Evolutionary conservation across 2,888 invertebrate species (phyloP).

Genomic region (Hoplodrina ambigua): DNA sequence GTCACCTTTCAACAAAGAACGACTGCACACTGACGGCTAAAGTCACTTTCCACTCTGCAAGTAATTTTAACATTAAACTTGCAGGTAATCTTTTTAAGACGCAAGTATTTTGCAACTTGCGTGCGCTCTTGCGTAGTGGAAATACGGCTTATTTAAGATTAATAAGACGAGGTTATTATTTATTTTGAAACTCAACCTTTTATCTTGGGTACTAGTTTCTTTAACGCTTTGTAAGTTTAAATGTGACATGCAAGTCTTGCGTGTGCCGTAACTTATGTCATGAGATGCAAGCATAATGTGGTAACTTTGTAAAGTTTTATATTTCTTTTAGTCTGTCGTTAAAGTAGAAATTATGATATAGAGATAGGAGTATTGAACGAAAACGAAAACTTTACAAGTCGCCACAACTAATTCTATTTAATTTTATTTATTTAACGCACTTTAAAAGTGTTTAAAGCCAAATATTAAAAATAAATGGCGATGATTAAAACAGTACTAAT

Average conservation of each 20-base stretch:
- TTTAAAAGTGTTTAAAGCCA: constrained; percentile 56
- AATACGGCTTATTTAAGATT: background rate
- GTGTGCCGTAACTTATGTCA: background rate
- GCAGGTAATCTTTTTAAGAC: constrained; percentile 8
- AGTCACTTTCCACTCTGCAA: constrained; percentile 23
- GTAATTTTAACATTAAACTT: background rate
- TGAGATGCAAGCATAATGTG: background rate
- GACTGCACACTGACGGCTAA: constrained; percentile 64
- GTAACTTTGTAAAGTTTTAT: constrained; percentile 9
- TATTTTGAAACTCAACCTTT: constrained; percentile 1
- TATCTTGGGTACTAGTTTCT: background rate
- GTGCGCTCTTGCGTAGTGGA: constrained; percentile 16
- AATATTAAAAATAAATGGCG: constrained; percentile 54
- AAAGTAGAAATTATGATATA: constrained; percentile 44
- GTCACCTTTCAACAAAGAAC: constrained; percentile 57
- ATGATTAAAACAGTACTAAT: constrained; percentile 28
- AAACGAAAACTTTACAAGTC: constrained; percentile 32
- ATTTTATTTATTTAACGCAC: constrained; percentile 50
- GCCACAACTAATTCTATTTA: constrained; percentile 36
- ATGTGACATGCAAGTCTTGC: constrained; percentile 1
- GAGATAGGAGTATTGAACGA: constrained; percentile 40
- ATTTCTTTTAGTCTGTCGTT: constrained; percentile 9
- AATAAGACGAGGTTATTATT: constrained; percentile 19
- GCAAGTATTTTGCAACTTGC: background rate
- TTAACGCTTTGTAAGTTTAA: constrained; percentile 20